A percentile compares a stretch with the other conserved stretches of the same genome.
Evolutionary conservation across 2,113 vertebrate genomes (phyloP).

Genomic region (Chascanopsetta lugubris): DNA sequence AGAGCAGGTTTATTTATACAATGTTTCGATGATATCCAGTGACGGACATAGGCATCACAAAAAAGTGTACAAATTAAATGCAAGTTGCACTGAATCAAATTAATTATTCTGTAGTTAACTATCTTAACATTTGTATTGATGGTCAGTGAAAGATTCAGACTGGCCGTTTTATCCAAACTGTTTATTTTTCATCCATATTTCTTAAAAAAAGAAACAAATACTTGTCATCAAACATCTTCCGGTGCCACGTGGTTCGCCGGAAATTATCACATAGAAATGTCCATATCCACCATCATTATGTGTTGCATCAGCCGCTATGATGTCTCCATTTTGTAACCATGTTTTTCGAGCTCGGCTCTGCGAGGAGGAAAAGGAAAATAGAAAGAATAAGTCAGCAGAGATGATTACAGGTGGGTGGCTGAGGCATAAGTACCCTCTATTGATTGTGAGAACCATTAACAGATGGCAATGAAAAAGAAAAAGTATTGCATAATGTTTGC

Average conservation of each 20-base stretch:
- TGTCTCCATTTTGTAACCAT: slow-evolving; percentile 99
- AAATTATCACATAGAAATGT: slow-evolving; percentile 61
- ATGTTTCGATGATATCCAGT: no score
- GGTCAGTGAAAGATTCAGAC: slow-evolving; percentile 21
- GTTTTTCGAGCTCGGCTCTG: slow-evolving; percentile 98
- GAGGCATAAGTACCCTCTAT: slow-evolving; percentile 69
- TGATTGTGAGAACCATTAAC: slow-evolving; percentile 74
- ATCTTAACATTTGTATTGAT: background rate
- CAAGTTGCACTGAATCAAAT: no score
- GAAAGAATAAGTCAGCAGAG: slow-evolving; percentile 64
- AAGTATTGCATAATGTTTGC: slow-evolving; percentile 61
- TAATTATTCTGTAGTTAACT: no score
- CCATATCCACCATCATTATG: slow-evolving; percentile 37
- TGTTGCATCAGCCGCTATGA: slow-evolving; percentile 81
- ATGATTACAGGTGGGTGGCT: slow-evolving; percentile 74
- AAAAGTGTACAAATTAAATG: no score
- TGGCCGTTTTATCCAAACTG: slow-evolving; percentile 39
- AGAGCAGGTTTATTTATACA: no score
- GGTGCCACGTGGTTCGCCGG: slow-evolving; percentile 13
- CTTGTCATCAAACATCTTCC: slow-evolving; percentile 21
- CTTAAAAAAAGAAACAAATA: slow-evolving; percentile 57
- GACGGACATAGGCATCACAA: no score
- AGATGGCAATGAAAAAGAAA: slow-evolving; percentile 54
- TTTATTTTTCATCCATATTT: slow-evolving; percentile 59
- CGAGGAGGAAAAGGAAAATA: slow-evolving; percentile 54